phyloP scores from a whole-genome alignment of 2,888 invertebrate species.

The Conomelus anceps region DNA sequence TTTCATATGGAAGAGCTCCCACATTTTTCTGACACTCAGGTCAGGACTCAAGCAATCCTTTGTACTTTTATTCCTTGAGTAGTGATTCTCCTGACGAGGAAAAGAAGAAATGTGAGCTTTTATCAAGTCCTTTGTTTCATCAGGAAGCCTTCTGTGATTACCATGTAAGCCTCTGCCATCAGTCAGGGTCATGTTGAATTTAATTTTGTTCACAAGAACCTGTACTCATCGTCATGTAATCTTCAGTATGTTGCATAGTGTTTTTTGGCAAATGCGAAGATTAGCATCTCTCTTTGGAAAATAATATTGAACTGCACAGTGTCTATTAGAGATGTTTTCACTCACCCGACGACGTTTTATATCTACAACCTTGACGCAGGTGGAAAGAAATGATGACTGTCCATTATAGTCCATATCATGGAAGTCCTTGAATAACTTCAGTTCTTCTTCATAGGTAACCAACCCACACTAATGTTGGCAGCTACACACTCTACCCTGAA shows the following conservation, averaged over 20 bases:
- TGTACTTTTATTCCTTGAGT: constrained; percentile 14
- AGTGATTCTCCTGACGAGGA: constrained; percentile 22
- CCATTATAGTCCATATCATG: constrained; percentile 9
- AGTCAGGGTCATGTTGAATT: constrained; percentile 4
- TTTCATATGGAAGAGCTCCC: constrained; percentile 18
- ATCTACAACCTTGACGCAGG: constrained; percentile 4
- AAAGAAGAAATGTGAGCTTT: constrained; percentile 18
- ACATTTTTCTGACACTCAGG: constrained; percentile 21
- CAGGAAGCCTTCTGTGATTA: background rate
- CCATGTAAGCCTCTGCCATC: constrained; percentile 11
- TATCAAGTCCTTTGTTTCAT: constrained; percentile 6
- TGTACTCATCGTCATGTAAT: constrained; percentile 15
- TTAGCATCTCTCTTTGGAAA: background rate
- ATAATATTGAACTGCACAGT: constrained; percentile 11
- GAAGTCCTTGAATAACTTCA: background rate
- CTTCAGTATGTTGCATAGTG: background rate
- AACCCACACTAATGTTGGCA: constrained; percentile 10
- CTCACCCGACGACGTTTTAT: background rate
- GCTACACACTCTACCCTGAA: constrained; percentile 7
- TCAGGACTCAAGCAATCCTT: constrained; percentile 17
- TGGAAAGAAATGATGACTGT: background rate
- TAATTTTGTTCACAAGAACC: constrained; percentile 15
- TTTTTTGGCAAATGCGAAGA: background rate
- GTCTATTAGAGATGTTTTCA: background rate
- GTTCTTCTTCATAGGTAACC: background rate